A percentile compares a stretch with the other conserved stretches of the same genome.
These are phyloP conservation scores for Apaloderma vittatum DNA, from an alignment of 2,113 vertebrate species.

Conservation along the genomic window DNA sequence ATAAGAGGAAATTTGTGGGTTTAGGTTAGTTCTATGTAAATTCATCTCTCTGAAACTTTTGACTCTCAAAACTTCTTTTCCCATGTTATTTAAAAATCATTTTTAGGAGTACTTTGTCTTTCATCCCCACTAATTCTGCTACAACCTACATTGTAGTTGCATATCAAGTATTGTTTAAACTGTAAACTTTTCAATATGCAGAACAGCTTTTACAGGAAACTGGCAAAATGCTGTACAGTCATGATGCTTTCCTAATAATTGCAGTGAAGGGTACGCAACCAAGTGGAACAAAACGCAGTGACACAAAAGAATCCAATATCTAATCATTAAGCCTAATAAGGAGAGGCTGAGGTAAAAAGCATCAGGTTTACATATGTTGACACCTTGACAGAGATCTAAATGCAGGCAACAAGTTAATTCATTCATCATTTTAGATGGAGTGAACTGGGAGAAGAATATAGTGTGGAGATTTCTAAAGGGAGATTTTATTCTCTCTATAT, in stretches of 20 bases:
- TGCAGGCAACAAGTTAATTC: background rate
- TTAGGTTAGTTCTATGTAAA: background rate
- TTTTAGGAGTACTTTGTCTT: background rate
- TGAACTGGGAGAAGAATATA: background rate
- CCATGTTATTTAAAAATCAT: background rate
- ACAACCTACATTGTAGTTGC: background rate
- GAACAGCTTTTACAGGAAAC: background rate
- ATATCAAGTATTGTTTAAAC: background rate
- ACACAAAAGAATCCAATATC: background rate
- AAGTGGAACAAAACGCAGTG: background rate
- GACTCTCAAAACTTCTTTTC: background rate
- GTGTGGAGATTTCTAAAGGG: background rate
- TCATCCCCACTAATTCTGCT: background rate
- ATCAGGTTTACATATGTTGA: background rate
- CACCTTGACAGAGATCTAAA: background rate
- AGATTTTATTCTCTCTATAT: background rate
- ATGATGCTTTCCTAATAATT: background rate
- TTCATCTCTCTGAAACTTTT: background rate
- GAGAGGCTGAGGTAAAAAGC: background rate
- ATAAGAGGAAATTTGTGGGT: background rate
- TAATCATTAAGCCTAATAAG: background rate
- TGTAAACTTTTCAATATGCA: background rate
- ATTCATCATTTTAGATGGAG: background rate
- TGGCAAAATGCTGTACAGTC: background rate
- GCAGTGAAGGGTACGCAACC: background rate